These are phyloP conservation scores for Chelon labrosus DNA, from an alignment of 2,797 vertebrate genomes.

Conservation along the genomic window DNA sequence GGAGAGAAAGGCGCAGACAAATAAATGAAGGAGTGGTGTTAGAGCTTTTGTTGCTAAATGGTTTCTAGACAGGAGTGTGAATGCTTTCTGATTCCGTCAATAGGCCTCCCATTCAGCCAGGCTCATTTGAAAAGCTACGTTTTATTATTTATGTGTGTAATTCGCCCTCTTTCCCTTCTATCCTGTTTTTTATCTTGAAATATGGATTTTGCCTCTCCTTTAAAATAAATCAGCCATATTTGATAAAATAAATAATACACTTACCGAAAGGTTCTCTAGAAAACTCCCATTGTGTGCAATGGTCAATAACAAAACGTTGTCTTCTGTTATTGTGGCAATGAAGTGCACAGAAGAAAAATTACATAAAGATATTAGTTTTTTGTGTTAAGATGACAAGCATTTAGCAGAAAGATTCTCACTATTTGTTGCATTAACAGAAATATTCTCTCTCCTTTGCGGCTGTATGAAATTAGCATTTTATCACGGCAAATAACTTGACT, in stretches of 20 bases:
- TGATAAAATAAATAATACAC: background rate
- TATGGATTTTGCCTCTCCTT: constrained; percentile 7
- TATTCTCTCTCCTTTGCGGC: background rate
- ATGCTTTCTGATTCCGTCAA: constrained; percentile 62
- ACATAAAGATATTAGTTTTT: too few relatives aligned
- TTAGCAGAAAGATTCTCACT: background rate
- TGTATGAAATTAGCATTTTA: background rate
- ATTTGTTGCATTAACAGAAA: background rate
- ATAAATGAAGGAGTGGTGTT: constrained; percentile 45
- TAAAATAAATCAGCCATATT: background rate
- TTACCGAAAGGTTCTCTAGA: too few relatives aligned
- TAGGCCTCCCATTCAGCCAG: constrained; percentile 43
- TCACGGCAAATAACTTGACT: background rate
- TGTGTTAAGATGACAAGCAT: too few relatives aligned
- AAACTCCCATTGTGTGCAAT: background rate
- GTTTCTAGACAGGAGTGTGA: constrained; percentile 64
- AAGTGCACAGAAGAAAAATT: background rate
- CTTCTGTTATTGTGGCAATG: background rate
- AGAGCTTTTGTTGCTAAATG: constrained; percentile 63
- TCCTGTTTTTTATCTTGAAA: constrained; percentile 20
- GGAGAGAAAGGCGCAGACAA: constrained; percentile 26
- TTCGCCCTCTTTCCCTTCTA: background rate
- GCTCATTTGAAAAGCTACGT: constrained; percentile 44
- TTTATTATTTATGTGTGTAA: constrained; percentile 24
- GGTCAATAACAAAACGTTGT: background rate